Evolutionary conservation across 1,140 invertebrate genomes (phyloP).

Genomic region (Nomia melanderi): DNA sequence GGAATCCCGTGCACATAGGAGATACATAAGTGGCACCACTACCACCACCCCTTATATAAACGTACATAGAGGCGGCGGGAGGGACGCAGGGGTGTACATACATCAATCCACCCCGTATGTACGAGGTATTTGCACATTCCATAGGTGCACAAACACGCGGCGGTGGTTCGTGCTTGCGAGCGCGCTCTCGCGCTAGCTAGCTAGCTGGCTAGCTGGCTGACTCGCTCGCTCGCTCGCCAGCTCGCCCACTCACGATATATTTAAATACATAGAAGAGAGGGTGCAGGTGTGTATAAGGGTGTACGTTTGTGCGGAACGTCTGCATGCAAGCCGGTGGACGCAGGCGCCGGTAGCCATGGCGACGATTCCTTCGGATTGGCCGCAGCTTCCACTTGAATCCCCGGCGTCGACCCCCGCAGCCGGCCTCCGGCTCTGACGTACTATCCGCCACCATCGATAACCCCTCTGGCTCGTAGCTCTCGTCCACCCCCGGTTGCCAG

Average conservation of each 20-base stretch:
- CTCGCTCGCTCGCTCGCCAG: no score
- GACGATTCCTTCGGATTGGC: slow-evolving; percentile 81
- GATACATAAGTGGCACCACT: slow-evolving; percentile 23
- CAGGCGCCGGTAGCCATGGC: slow-evolving; percentile 79
- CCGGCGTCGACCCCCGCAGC: slow-evolving; percentile 68
- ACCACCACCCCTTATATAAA: not conserved
- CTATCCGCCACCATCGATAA: slow-evolving; percentile 78
- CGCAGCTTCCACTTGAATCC: slow-evolving; percentile 79
- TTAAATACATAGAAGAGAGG: slow-evolving; percentile 24
- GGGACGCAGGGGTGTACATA: not conserved
- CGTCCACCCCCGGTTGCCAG: slow-evolving; percentile 56
- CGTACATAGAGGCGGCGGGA: not conserved
- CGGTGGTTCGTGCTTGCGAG: no score
- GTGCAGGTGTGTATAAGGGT: slow-evolving; percentile 11
- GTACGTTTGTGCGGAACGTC: slow-evolving; percentile 56
- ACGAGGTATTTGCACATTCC: slow-evolving; percentile 42
- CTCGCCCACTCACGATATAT: slow-evolving; percentile 12
- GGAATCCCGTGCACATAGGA: not conserved
- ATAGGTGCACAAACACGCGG: slow-evolving; percentile 25
- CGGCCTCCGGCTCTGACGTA: slow-evolving; percentile 60
- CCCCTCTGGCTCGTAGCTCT: slow-evolving; percentile 65
- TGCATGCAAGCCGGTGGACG: slow-evolving; percentile 69
- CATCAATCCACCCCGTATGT: not conserved
- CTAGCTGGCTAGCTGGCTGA: no score
- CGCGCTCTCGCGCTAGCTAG: no score